A percentile compares a stretch with the other conserved stretches of the same genome.
Evolutionary conservation across 2,888 invertebrate species (phyloP).

Genomic region (Ametastegia equiseti): DNA sequence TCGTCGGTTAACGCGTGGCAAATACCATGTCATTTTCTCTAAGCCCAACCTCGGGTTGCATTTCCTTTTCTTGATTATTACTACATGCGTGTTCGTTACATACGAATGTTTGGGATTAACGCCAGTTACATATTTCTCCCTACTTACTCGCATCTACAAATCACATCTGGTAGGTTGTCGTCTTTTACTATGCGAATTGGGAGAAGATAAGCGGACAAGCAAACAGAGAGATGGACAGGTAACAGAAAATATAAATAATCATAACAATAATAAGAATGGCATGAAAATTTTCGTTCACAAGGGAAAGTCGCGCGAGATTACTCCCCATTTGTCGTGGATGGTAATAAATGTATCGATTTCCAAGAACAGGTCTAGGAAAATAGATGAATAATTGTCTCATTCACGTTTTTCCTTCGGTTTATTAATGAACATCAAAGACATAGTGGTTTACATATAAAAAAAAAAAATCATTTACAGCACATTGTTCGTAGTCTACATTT

Average conservation of each 20-base stretch:
- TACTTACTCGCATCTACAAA: neutral
- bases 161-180: too few relatives aligned
- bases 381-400: conserved; percentile 10
- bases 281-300: neutral
- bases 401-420: conserved; percentile 62
- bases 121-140: neutral
- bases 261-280: too few relatives aligned
- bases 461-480: conserved; percentile 62
- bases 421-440: conserved; percentile 70
- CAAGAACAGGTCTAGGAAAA: conserved; percentile 3
- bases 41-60: too few relatives aligned
- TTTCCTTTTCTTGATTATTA: conserved; percentile 24
- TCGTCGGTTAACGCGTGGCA: conserved; percentile 4
- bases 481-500: conserved; percentile 61
- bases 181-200: too few relatives aligned
- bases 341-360: neutral
- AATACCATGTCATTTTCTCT: conserved; percentile 2
- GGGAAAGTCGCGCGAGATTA: neutral
- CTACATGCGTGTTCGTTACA: neutral
- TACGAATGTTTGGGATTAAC: neutral
- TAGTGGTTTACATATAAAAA: conserved; percentile 68
- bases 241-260: too few relatives aligned
- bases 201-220: too few relatives aligned
- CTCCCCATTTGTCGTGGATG: neutral
- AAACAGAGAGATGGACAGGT: too few relatives aligned